Base-by-base conservation (phyloP, 2,797 vertebrate genomes). In the Sebastolobus altivelis region DNA sequence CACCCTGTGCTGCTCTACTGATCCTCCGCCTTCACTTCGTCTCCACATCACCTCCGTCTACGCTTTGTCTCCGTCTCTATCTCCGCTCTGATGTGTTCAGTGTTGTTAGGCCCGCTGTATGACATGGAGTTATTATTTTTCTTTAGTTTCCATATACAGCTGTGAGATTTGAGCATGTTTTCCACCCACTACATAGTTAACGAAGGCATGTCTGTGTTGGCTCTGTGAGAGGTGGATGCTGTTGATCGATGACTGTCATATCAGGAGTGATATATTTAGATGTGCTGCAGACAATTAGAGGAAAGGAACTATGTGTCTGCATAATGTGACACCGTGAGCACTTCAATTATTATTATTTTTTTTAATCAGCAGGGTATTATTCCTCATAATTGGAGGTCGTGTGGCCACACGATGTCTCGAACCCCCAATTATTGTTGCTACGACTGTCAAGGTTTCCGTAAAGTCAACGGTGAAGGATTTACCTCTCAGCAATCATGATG, bases 221-320 rank as follows among this genome's bases (percentile, higher is more conserved):
- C 71, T 75, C 70, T 12, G 63, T 37, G 72, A 56, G 83, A 29
- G 49, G 71, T 77, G 63, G 43, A 69, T 10, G 22, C 54, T 78
- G 76, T 83, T 71, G 75, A 89, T 76, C 52, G 16, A 79, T 78
- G 66, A 31, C 75, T 79, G 70, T 81, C 81, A 62, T 46, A 65
- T 78, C 46, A 59, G 62, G 12, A 37, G 69, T 12, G 72, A 79
- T 75, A 35, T 58, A 63, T 73, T 80, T 72, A 65, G 69, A 60
- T 72, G 74, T 25, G 40, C 52, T 63, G 69, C 40, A 66, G 74
- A 70, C 54, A 33, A 8, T 73, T 22, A 54, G 9, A 69, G 3
- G 1, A 67, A 35, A 72, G 33, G 3, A 6, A 31, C 4, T 9
- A 2, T 37, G 22, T 71, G n/a, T 55, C 14, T 37, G 46, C 27